A percentile compares a stretch with the other conserved stretches of the same genome.
phyloP scores from a whole-genome alignment of 2,113 vertebrate species.

The Oenanthe oenanthe region DNA sequence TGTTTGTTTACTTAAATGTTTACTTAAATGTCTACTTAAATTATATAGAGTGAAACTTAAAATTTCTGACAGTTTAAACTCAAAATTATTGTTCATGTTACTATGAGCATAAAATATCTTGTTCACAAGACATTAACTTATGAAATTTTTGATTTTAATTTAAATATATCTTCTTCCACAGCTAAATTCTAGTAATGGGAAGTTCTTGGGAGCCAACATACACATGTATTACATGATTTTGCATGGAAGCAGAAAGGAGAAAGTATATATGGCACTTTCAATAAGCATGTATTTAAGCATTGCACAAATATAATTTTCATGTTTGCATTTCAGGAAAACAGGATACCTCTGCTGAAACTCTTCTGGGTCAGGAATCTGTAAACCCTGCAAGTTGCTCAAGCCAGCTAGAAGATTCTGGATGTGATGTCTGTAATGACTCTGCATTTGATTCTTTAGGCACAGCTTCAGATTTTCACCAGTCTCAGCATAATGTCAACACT shows the following conservation, averaged over 20 bases:
- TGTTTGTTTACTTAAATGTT: background rate
- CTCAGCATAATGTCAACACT: background rate
- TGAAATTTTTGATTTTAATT: background rate
- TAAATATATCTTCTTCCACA: background rate
- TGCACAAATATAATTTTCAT: background rate
- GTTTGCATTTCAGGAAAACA: conserved; percentile 69
- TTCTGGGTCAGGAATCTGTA: conserved; percentile 4
- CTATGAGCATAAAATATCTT: background rate
- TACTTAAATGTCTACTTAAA: background rate
- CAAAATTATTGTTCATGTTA: background rate
- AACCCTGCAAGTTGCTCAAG: conserved; percentile 18
- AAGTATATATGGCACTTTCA: background rate
- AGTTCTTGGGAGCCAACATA: background rate
- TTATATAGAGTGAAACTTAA: background rate
- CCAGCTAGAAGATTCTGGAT: conserved; percentile 77
- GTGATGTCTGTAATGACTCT: conserved; percentile 71
- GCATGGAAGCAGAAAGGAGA: background rate
- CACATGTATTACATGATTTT: background rate
- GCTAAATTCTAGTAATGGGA: background rate
- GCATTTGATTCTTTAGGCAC: conserved; percentile 64
- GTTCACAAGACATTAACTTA: background rate
- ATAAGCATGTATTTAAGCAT: background rate
- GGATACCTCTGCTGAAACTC: background rate
- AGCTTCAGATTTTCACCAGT: conserved; percentile 16
- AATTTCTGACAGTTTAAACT: background rate